Evolutionary conservation across 1,140 invertebrate genomes (phyloP), one percentile per base, ranked within the genome.

Genomic region (Epicauta chinensis): DNA sequence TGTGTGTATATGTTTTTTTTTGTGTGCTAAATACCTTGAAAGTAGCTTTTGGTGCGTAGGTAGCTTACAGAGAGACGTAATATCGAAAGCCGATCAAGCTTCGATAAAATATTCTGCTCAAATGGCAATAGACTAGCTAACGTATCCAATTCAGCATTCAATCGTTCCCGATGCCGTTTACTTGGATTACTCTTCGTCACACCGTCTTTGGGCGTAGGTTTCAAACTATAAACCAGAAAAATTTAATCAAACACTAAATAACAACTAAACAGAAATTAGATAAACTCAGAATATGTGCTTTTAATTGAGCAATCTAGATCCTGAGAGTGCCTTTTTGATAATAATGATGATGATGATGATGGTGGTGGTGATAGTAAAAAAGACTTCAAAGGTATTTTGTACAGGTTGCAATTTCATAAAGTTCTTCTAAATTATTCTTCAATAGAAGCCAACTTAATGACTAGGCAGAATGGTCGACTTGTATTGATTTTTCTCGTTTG

Each of bases 161-260:
- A 80, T 17, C 97, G 78, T 77, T 99, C 96, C 15, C 97, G 80
- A 74, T 99, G 97, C 15, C 97, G 75, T 73, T 99, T 99, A 71
- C 92, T 96, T 1, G 97, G 96, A 75, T 98, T 99, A 66, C 91
- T 96, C 71, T 98, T 98, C n/a, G 93, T 93, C 62, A 95, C 91
- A 51, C 89, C 88, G 73, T 97, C 93, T 75, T 97, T 97, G 58
- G 91, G 87, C 41, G 92, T 91, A 38, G 93, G 91, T 73, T 96
- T 96, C 64, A 95, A 81, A 72, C 93, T 96, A 82, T 16, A 85
- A 83, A 53, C 64, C 68, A 70, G 68, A 68, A 61, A 62, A 47
- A 51, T 58, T 37, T 45, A n/a, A 30, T 30, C 29, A 30, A 30
- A 5, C 29, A 30, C 29, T 5, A 30, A 5, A 30, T 30, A 5